Percentiles rank a stretch among this genome's conserved stretches.
Evolutionary conservation across 2,888 invertebrate species (phyloP).

Genomic region (Sepiola atlantica): DNA sequence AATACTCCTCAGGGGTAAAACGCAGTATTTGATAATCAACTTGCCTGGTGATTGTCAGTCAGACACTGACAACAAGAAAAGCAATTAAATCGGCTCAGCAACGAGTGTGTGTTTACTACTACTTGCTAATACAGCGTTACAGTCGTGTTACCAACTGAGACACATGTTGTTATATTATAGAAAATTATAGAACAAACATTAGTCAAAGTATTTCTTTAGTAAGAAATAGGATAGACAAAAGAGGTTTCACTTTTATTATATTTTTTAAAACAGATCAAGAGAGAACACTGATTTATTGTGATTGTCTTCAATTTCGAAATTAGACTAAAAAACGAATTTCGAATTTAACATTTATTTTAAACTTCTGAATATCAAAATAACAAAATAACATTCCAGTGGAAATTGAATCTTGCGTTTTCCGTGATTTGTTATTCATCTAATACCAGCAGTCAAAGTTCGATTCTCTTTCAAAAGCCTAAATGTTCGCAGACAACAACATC

Average conservation of each 20-base stretch:
- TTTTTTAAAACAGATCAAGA: background rate
- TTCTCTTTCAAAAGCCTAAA: background rate
- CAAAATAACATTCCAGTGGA: background rate
- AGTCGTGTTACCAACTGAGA: background rate
- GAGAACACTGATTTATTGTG: background rate
- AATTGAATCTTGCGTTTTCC: background rate
- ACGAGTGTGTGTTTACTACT: background rate
- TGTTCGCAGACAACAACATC: constrained; percentile 11
- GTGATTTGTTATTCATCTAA: background rate
- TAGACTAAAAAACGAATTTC: background rate
- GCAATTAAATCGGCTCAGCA: background rate
- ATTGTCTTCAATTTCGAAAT: background rate
- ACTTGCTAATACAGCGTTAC: background rate
- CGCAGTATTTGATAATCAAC: background rate
- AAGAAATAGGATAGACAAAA: background rate
- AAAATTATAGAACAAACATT: too few species aligned
- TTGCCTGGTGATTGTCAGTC: background rate
- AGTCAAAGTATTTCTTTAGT: too few species aligned
- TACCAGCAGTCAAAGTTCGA: background rate
- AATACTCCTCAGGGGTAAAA: background rate
- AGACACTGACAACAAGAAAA: background rate
- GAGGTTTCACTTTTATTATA: background rate
- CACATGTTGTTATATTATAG: background rate
- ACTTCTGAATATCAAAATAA: background rate
- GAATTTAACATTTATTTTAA: background rate